Base-by-base conservation (phyloP, 2,888 invertebrate species). In the Matsumyia berberina region DNA sequence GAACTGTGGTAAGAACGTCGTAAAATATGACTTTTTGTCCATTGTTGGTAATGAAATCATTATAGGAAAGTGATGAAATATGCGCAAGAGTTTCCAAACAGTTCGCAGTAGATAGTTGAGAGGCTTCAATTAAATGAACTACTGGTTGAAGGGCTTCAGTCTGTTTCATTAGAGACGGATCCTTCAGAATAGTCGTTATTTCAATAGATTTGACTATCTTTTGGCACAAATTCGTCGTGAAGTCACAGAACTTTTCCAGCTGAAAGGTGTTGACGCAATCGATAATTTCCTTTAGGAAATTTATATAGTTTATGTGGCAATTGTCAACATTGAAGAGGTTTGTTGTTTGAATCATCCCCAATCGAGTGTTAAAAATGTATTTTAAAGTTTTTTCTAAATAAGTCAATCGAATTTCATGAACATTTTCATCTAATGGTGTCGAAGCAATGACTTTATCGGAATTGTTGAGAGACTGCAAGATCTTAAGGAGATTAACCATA, bases 1-100 rank as follows among this genome's bases (percentile, higher is more conserved):
- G 87, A 17, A 93, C 88, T 81, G 92, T 90, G 58, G 92, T 88
- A n/a, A 94, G 87, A 58, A 94, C 87, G 51, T 93, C 93, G 66
- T 93, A 89, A 51, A 93, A 92, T n/a, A 94, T 88, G 77, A 92
- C 93, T 1, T 93, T 93, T 42, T 88, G 87, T 0, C 78, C 31
- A 1, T 39, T 17, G 6, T 57, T 33, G 0, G 67, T 29, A 7
- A 89, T 88, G 86, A 93, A 94, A 62, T 89, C 88, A 0, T 87
- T 87, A 42, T 88, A 89, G 7, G 91, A 87, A 46, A 92, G 87
- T 8, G 87, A 77, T 0, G 93, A 92, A 73, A 92, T 69, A n/a
- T 88, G 46, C 2, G 88, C 87, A 24, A 92, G 46, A 58, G 91
- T 89, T 35, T 90, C 89, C 0, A 86, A 53, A 55, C 91, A 91